A percentile compares a stretch with the other conserved stretches of the same genome.
These are phyloP conservation scores for Takifugu rubripes DNA, from an alignment of 2,797 vertebrate genomes.

Conservation along the genomic window DNA sequence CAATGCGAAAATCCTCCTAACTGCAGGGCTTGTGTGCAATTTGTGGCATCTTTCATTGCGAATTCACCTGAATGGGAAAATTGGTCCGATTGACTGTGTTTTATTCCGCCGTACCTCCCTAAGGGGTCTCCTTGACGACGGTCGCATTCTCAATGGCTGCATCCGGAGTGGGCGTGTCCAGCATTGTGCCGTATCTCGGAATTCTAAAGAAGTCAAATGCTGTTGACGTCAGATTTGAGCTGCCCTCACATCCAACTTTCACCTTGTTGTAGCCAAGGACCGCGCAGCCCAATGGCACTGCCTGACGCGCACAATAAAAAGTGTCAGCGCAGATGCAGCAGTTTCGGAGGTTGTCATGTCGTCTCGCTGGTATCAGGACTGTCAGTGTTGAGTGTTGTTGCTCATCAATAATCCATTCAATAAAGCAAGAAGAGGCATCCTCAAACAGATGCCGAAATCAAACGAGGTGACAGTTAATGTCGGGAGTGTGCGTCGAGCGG, in stretches of 20 bases:
- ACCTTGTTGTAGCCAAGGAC: neutral
- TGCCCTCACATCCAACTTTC: too few relatives aligned
- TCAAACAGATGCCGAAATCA: constrained; percentile 30
- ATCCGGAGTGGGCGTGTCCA: too few relatives aligned
- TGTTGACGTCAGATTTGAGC: too few relatives aligned
- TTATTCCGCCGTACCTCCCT: too few relatives aligned
- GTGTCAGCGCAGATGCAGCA: neutral
- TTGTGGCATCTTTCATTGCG: too few relatives aligned
- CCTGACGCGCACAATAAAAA: too few relatives aligned
- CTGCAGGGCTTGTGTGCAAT: neutral
- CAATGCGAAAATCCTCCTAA: constrained; percentile 3
- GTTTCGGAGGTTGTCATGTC: neutral
- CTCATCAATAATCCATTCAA: constrained; percentile 2
- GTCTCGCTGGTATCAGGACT: neutral
- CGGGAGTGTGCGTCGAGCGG: constrained; percentile 30
- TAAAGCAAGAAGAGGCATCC: neutral
- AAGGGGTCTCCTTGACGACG: too few relatives aligned
- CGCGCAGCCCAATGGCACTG: neutral
- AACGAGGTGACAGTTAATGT: constrained; percentile 36
- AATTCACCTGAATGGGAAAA: too few relatives aligned
- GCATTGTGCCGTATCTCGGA: too few relatives aligned
- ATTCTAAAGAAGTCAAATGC: too few relatives aligned
- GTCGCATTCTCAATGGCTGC: too few relatives aligned
- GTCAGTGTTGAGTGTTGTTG: neutral
- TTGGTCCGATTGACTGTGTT: too few relatives aligned